phyloP scores from a whole-genome alignment of 2,797 vertebrate species.

The Dryobates pubescens region DNA sequence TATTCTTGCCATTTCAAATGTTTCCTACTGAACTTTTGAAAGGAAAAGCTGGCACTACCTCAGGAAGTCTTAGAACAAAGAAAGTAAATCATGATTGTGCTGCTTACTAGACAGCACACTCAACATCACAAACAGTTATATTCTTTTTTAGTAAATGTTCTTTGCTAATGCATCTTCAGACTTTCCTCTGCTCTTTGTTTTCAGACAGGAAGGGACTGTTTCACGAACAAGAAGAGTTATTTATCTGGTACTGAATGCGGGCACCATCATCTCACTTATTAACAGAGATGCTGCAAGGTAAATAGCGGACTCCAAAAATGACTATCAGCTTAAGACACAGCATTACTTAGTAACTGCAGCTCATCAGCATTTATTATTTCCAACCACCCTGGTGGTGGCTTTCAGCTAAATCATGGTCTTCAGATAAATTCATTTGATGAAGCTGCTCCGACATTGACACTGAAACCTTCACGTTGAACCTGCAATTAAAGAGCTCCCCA shows the following conservation, averaged over 20 bases:
- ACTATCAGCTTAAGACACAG: not conserved
- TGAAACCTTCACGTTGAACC: not conserved
- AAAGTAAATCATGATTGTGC: constrained; percentile 1
- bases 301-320: not conserved
- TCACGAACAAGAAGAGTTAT: not conserved
- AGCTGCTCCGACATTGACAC: not conserved
- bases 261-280: not conserved
- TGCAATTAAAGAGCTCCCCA: not conserved
- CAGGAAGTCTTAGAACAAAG: constrained; percentile 51
- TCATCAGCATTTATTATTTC: not conserved
- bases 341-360: not conserved
- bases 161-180: not conserved
- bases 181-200: constrained; percentile 58
- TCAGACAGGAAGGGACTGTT: constrained; percentile 29
- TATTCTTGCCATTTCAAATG: constrained; percentile 45
- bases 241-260: not conserved
- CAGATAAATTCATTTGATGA: not conserved
- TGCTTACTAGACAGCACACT: not conserved
- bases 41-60: constrained; percentile 29
- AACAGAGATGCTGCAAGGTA: not conserved
- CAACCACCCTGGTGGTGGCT: not conserved
- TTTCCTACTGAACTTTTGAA: constrained; percentile 46
- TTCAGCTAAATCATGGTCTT: not conserved
- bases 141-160: constrained; percentile 36
- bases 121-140: not conserved